Percentiles rank a stretch among this genome's conserved stretches.
Conservation (phyloP, 2,888 invertebrate species). For the Lutraria lutraria region DNA sequence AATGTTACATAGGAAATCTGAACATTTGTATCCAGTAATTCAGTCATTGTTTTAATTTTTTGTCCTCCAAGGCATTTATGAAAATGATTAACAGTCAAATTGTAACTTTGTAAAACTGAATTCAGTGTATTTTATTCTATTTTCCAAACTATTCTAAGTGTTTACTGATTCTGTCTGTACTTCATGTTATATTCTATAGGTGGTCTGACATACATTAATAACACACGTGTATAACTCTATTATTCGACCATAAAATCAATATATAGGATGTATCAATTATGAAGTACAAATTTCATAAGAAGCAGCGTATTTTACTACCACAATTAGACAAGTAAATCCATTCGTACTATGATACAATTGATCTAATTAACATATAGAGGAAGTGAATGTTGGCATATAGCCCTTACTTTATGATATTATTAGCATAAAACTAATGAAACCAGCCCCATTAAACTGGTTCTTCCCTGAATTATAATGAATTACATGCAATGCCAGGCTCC, state of each 20-base stretch:
- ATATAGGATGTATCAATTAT: neutral
- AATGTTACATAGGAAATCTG: too few relatives aligned
- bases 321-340: slow-evolving; percentile 10
- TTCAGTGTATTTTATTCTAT: too few relatives aligned
- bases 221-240: neutral
- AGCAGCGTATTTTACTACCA: neutral
- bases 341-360: neutral
- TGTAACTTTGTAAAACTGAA: too few relatives aligned
- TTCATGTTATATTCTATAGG: neutral
- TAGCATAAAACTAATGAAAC: slow-evolving; percentile 43
- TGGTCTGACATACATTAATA: neutral
- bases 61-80: too few relatives aligned
- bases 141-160: too few relatives aligned
- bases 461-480: slow-evolving; percentile 34
- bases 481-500: slow-evolving; percentile 10
- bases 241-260: slow-evolving; percentile 12
- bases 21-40: too few relatives aligned
- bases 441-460: slow-evolving; percentile 19
- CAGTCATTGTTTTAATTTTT: too few relatives aligned
- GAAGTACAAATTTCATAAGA: neutral
- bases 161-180: neutral
- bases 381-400: neutral
- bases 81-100: too few relatives aligned
- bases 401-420: slow-evolving; percentile 28
- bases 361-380: slow-evolving; percentile 4